Evolutionary conservation across 2,113 vertebrate species (phyloP), one percentile per base, ranked within the genome.

Genomic region (Lycocorax pyrrhopterus): DNA sequence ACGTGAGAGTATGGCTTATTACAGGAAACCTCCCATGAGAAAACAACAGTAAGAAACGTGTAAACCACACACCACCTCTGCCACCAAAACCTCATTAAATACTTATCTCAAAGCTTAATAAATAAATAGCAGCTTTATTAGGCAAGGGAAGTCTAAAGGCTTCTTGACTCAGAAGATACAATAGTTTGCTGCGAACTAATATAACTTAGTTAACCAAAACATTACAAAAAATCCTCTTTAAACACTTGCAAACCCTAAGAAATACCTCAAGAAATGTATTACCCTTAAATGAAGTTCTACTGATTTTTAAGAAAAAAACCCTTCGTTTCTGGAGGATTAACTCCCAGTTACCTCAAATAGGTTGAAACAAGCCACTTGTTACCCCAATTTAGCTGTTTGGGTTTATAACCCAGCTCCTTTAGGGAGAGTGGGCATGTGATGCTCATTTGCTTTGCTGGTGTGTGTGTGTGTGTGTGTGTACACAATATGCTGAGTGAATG

Each of bases 81-180:
- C 67, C 78, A 85, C 81, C 66, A 82, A 85, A 76, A 73, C 78
- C 71, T 90, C 93, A 22, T 21, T 21, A 87, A 91, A 87, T 47
- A 76, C 52, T 88, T 89, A 66, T 22, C 55, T 94, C 67, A 77
- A 69, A 85, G 43, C 43, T 29, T 76, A 44, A 59, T 26, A 84
- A 84, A 75, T 64, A 89, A 78, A 49, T 29, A 69, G 30, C 8
- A 53, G 13, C 47, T 80, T 80, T 55, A 74, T 41, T 43, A 74
- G 35, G 58, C 47, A 71, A 23, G 30, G 29, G 13, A 79, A 71
- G 6, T 59, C 46, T 83, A 35, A 91, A 87, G 29, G 32, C 53
- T 72, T 85, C 49, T 87, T 13, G 11, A 21, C 39, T 55, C 39
- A 51, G 26, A 91, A 63, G 30, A 51, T 73, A 41, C 7, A 33